These are phyloP conservation scores for Cydia splendana DNA, from an alignment of 1,140 invertebrate genomes.

Conservation along the genomic window DNA sequence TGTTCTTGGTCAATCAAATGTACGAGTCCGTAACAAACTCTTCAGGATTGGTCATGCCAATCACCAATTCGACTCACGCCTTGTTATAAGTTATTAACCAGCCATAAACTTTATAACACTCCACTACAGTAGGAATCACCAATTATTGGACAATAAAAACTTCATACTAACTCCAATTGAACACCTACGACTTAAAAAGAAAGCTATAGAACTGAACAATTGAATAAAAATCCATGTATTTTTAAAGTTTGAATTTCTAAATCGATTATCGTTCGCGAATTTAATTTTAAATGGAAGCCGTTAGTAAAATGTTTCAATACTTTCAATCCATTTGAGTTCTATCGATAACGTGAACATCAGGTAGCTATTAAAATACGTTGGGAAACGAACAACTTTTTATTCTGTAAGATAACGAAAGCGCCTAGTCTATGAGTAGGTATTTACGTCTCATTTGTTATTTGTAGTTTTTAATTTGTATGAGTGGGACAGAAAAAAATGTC, in stretches of 20 bases:
- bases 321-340: background rate
- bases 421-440: background rate
- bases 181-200: slow-evolving; percentile 53
- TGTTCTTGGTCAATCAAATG: slow-evolving; percentile 64
- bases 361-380: background rate
- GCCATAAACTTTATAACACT: slow-evolving; percentile 74
- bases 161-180: slow-evolving; percentile 59
- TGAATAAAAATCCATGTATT: slow-evolving; percentile 45
- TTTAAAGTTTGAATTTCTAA: background rate
- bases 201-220: slow-evolving; percentile 49
- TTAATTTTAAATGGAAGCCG: background rate
- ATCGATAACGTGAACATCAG: background rate
- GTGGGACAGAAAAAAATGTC: background rate
- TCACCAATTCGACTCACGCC: slow-evolving; percentile 63
- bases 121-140: slow-evolving; percentile 75
- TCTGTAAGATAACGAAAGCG: background rate
- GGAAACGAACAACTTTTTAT: background rate
- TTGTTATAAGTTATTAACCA: slow-evolving; percentile 70
- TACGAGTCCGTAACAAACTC: slow-evolving; percentile 61
- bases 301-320: background rate
- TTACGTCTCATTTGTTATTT: background rate
- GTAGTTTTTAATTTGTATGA: background rate
- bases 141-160: slow-evolving; percentile 70
- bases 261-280: background rate
- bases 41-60: slow-evolving; percentile 57